These are phyloP conservation scores for Tachycineta bicolor DNA, from an alignment of 2,113 vertebrate species.

Conservation along the genomic window DNA sequence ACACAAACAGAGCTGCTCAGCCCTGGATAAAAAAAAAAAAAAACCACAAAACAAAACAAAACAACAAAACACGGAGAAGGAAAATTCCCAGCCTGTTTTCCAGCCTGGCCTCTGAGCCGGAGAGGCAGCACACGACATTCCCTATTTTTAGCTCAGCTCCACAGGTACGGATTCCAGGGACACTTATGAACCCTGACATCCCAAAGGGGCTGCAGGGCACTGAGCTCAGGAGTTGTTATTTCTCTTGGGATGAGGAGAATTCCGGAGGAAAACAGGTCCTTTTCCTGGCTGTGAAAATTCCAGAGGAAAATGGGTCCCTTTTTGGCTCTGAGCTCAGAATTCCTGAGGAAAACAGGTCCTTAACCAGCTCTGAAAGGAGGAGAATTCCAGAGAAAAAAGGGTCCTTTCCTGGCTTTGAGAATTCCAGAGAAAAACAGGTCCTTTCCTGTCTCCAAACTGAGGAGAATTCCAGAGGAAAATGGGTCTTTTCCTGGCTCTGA, in stretches of 20 bases:
- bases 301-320: background rate
- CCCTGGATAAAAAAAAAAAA: background rate
- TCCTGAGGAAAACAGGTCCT: background rate
- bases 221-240: background rate
- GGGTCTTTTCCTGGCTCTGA: background rate
- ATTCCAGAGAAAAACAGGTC: background rate
- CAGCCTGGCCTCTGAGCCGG: fast-evolving
- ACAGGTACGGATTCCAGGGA: background rate
- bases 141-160: slow-evolving; percentile 13
- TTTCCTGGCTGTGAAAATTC: background rate
- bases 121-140: background rate
- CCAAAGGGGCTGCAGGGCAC: background rate
- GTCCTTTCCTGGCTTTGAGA: background rate
- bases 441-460: background rate
- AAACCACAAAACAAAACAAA: background rate
- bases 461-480: background rate
- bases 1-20: background rate
- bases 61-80: background rate
- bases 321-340: background rate
- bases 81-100: background rate
- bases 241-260: background rate
- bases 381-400: background rate
- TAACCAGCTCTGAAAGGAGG: too few relatives aligned
- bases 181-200: background rate
- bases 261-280: background rate